Evolutionary conservation across 2,797 vertebrate genomes (phyloP), one percentile per base, ranked within the genome.

Genomic region (Cygnus olor): DNA sequence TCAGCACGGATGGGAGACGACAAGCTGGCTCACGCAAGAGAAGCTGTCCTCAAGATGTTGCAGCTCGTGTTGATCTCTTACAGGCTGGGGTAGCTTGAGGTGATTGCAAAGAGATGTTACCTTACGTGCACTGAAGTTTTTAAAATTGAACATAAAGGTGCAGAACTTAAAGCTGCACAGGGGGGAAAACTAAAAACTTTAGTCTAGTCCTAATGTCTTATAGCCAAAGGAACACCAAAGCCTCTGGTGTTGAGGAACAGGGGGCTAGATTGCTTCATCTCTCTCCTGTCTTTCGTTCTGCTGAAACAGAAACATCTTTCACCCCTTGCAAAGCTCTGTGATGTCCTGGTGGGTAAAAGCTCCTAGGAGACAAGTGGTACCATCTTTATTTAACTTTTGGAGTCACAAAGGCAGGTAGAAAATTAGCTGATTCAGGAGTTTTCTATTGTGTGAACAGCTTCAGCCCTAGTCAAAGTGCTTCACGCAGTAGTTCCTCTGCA

Each of bases 181-280:
- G 25, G 38, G 18, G 32, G 34, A 76, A 38, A 61, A 49, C 65
- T 8, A 60, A 63, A 53, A 68, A 38, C 72, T 72, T 57, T 68
- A 9, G 22, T 54, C 19, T 51, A 14, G 11, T 12, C 20, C 34
- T 18, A 58, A 51, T 18, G 5, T 20, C 38, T 22, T 28, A 8
- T 2, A 49, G 44, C 57, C 5, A 3, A 36, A 47, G 7, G 13
- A 9, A 47, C n/a, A 32, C 15, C 18, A 9, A 14, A 57, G 66
- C 13, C 4, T 9, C 1, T 10, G 36, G 79, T 54, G 16, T 9
- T 47, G 0, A 7, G 36, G n/a, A 40, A 64, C 2, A 2, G 49
- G 21, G 53, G 53, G 32, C 15, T 24, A 30, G 30, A 3, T 53
- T 65, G 30, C 57, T 44, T 9, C 9, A 14, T 56, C 44, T 36